These are phyloP conservation scores for Leptura quadrifasciata DNA, from an alignment of 2,888 invertebrate species.

Conservation along the genomic window DNA sequence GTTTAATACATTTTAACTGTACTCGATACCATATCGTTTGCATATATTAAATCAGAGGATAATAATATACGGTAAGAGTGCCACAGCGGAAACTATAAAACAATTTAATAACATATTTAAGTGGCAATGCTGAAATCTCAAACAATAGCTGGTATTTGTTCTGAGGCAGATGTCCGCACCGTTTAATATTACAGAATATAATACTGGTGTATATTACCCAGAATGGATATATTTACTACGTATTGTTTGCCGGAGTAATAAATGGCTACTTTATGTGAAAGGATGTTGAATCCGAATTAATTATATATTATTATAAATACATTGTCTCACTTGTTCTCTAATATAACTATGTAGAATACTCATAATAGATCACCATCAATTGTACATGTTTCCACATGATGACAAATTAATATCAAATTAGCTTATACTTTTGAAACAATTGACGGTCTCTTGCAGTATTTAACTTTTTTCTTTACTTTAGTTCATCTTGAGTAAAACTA, in stretches of 20 bases:
- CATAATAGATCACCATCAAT: slow-evolving; percentile 1
- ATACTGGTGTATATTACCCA: slow-evolving; percentile 65
- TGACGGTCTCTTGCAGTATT: too few species aligned
- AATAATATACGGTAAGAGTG: slow-evolving; percentile 64
- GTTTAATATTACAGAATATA: slow-evolving; percentile 68
- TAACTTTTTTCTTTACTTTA: too few species aligned
- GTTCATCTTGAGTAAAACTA: too few species aligned
- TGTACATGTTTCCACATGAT: neutral
- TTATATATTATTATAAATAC: slow-evolving; percentile 50
- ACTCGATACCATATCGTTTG: slow-evolving; percentile 69
- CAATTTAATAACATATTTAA: slow-evolving; percentile 74
- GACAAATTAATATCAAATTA: neutral
- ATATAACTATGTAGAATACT: slow-evolving; percentile 7
- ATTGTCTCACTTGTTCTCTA: slow-evolving; percentile 37
- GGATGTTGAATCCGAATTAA: slow-evolving; percentile 62
- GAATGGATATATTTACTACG: slow-evolving; percentile 70
- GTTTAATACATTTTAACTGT: slow-evolving; percentile 65
- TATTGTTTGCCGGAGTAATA: slow-evolving; percentile 69
- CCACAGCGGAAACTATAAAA: slow-evolving; percentile 72
- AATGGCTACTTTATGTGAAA: slow-evolving; percentile 65
- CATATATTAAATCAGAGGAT: slow-evolving; percentile 70
- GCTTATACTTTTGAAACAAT: neutral
- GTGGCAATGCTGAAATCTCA: slow-evolving; percentile 71
- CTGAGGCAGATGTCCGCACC: slow-evolving; percentile 69
- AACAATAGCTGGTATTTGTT: slow-evolving; percentile 72